Evolutionary conservation across 2,113 vertebrate species (phyloP), one percentile per base, ranked within the genome.

Genomic region (Callipepla californica): DNA sequence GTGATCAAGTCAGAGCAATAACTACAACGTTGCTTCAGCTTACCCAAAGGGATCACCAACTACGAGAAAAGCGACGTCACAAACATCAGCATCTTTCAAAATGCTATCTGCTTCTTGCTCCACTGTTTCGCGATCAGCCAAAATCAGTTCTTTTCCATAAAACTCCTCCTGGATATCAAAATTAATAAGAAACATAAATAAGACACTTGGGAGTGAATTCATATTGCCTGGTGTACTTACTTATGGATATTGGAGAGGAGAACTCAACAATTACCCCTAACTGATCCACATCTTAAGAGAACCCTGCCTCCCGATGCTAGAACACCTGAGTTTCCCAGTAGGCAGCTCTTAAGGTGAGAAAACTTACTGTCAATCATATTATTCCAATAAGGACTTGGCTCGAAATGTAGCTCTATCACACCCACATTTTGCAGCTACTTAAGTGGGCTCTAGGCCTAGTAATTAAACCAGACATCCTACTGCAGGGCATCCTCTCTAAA

Each of bases 11-110:
- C 55, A 45, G 21, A 91, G 45, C 55, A 90, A 28, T 69, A 82
- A 81, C 47, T 57, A 85, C 59, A 73, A 83, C 4, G 4, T 69
- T 90, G 76, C 68, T 82, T 63, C 68, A 26, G 89, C 98, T 98
- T 98, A 99, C 99, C 99, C 99, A 86, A 99, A 99, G 13, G 99
- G 99, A 97, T 99, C 99, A 6, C 99, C 99, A 90, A 99, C 99
- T 63, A 99, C 99, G 82, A 99, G 98, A 92, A 99, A 99, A 1
- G 98, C 99, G 7, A 99, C 98, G 61, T 99, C 99, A 63, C 80
- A 97, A 47, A 93, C 86, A 80, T 98, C 97, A 11, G 99, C 99
- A 42, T 98, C 98, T 81, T 97, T 98, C 80, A 99, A 98, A 97
- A 99, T 99, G 90, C 95, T 97, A 47, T 99, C 98, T 13, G 99